Evolutionary conservation across 1,140 invertebrate genomes (phyloP).

Genomic region (Cotesia glomerata): DNA sequence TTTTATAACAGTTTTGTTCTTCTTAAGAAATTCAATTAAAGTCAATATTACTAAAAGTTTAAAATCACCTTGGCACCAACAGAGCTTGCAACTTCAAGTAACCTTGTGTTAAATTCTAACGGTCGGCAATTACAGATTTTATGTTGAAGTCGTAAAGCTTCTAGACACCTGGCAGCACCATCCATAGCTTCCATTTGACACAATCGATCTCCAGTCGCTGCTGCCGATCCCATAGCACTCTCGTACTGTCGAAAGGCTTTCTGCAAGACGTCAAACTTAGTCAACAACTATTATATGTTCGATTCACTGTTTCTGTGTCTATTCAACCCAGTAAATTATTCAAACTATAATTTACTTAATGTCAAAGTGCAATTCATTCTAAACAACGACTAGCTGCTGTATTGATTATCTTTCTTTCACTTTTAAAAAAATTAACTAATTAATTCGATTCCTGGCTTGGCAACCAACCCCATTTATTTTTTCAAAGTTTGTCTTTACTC

Average conservation of each 20-base stretch:
- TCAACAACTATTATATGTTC: background rate
- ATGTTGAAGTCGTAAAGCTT: conserved; percentile 76
- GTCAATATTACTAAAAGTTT: background rate
- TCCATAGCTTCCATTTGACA: conserved; percentile 89
- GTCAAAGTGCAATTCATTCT: too few relatives aligned
- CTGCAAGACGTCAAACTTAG: conserved; percentile 53
- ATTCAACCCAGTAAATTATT: background rate
- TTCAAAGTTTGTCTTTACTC: too few relatives aligned
- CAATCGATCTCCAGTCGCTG: conserved; percentile 77
- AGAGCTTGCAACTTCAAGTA: conserved; percentile 79
- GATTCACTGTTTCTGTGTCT: background rate
- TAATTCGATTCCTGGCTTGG: too few relatives aligned
- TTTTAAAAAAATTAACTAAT: too few relatives aligned
- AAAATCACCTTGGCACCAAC: conserved; percentile 76
- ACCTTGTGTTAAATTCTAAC: conserved; percentile 80
- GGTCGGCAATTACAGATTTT: conserved; percentile 85
- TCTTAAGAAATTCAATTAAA: background rate
- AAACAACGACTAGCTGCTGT: too few relatives aligned
- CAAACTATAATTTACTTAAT: background rate
- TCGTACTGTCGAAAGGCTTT: conserved; percentile 81
- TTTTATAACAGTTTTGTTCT: too few relatives aligned
- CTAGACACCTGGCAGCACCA: conserved; percentile 79
- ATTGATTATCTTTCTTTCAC: too few relatives aligned
- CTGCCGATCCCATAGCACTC: conserved; percentile 80
- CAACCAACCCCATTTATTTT: too few relatives aligned